A percentile compares a stretch with the other conserved stretches of the same genome.
Evolutionary conservation across 2,113 vertebrate species (phyloP).

Genomic region (Forbesichthys agassizii): DNA sequence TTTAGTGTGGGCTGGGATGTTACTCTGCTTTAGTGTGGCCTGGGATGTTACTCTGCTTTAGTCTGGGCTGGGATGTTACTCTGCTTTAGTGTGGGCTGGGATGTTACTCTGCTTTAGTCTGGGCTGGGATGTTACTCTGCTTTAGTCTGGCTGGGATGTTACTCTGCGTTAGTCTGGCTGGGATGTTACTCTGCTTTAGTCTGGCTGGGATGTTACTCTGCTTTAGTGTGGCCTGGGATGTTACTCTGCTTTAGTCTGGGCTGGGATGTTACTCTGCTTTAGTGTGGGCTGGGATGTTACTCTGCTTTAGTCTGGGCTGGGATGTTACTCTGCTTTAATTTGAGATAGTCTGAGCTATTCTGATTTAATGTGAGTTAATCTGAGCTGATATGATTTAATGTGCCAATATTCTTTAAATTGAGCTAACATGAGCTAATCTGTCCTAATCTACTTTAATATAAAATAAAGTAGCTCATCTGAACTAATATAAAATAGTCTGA

Average conservation of each 20-base stretch:
- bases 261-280: not conserved
- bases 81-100: not conserved
- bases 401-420: no score
- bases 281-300: not conserved
- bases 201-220: not conserved
- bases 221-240: not conserved
- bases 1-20: not conserved
- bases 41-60: no score
- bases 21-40: not conserved
- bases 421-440: no score
- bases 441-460: no score
- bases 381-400: no score
- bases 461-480: not conserved
- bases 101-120: not conserved
- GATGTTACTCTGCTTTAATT: no score
- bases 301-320: not conserved
- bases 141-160: not conserved
- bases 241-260: not conserved
- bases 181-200: not conserved
- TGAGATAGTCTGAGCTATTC: no score
- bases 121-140: not conserved
- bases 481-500: not conserved
- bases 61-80: no score
- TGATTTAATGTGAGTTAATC: no score
- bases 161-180: no score